These are phyloP conservation scores for Dipodomys merriami DNA, from an alignment of 2,113 vertebrate genomes.

Conservation along the genomic window DNA sequence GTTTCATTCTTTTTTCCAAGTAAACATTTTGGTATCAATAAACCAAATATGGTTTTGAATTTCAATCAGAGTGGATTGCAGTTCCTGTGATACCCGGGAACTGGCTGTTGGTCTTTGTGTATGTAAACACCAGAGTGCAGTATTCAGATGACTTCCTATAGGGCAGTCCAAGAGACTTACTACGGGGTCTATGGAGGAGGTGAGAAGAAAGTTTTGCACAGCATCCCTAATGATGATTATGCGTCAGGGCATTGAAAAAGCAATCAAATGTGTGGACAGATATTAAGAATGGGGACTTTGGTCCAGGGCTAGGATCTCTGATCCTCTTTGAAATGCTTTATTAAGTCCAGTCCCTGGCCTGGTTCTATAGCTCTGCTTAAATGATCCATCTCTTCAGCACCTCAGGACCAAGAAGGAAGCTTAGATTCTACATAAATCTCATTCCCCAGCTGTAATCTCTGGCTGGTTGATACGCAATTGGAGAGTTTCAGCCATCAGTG, in stretches of 20 bases:
- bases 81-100: not conserved
- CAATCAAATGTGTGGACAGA: constrained; percentile 14
- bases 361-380: constrained; percentile 32
- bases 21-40: constrained; percentile 29
- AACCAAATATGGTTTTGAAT: constrained; percentile 1
- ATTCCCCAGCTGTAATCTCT: constrained; percentile 41
- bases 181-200: not conserved
- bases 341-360: not conserved
- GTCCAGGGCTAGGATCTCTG: constrained; percentile 1
- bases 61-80: not conserved
- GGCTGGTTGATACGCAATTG: constrained; percentile 46
- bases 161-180: not conserved
- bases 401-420: constrained; percentile 26
- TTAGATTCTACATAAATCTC: constrained; percentile 63
- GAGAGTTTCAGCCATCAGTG: constrained; percentile 15
- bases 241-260: constrained; percentile 23
- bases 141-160: not conserved
- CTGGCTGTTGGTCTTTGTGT: not conserved
- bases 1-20: constrained; percentile 26
- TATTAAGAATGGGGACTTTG: constrained; percentile 45
- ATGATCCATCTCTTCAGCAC: constrained; percentile 51
- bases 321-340: constrained; percentile 34
- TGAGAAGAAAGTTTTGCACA: constrained; percentile 17
- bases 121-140: not conserved
- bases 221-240: not conserved